Base-by-base conservation (phyloP, 2,888 invertebrate genomes). In the Cremastinae sp. region DNA sequence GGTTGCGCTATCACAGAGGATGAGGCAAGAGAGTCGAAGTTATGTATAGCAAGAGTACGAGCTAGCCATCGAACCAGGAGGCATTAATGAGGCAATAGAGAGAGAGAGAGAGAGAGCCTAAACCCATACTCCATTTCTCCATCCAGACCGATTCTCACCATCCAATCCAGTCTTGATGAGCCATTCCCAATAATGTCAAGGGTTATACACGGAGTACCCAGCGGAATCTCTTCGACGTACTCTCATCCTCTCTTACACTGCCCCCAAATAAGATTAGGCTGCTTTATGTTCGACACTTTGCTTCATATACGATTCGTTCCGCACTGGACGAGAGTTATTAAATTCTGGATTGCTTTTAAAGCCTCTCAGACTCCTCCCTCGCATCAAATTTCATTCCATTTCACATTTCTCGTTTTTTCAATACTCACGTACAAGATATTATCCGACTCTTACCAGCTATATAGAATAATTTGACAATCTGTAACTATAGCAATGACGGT, bases 51-150 rank as follows among this genome's bases (percentile, higher is more conserved):
- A 45, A n/a, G n/a, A n/a, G n/a, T n/a, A n/a, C n/a, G 53, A 28
- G 62, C 10, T 56, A 45, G 35, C 59, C 62, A 45, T 22, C 56
- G 62, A 41, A 65, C 70, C 64, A 73, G 70, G 64, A 79, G 78
- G 81, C 86, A 89, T 88, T 88, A 89, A 88, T 88, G 89, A 88
- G 87, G 87, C 85, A 86, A 88, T 88, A 84, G 12, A 45, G 65
- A 47, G 22, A 28, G 28, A 28, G 28, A 28, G 28, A 28, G 28
- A 28, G 28, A 28, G 28, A 28, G 28, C 2, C 2, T 3, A 5
- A 28, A 16, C 47, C 49, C 56, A 43, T 62, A 55, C 69, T 76
- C 47, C 37, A 8, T 28, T 61, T 43, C 47, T 56, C 39, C 53
- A 74, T 68, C 71, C 84, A 83, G 81, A 8, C 55, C 78, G 51